phyloP scores from a whole-genome alignment of 2,888 invertebrate species.

The Tridacna crocea region DNA sequence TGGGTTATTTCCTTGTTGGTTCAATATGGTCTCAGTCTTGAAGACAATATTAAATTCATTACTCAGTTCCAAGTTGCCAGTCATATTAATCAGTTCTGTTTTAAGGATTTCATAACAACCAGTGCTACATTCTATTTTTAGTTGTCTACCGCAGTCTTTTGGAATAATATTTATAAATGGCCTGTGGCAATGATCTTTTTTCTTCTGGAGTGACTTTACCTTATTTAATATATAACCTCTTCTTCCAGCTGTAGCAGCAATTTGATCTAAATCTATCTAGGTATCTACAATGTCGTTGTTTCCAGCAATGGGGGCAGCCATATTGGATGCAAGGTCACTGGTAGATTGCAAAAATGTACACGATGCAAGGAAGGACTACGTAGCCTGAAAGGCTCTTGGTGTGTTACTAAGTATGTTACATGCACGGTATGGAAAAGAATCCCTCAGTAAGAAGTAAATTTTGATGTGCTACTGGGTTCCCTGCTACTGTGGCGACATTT shows the following conservation, averaged over 20 bases:
- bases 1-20: constrained; percentile 2
- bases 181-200: too few relatives aligned
- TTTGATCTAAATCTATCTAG: neutral
- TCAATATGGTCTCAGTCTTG: neutral
- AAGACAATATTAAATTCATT: too few relatives aligned
- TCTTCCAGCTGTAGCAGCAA: neutral
- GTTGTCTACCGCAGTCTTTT: neutral
- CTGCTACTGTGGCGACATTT: too few relatives aligned
- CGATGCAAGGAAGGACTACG: neutral
- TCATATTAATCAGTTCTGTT: neutral
- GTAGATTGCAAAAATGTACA: neutral
- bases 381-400: too few relatives aligned
- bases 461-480: too few relatives aligned
- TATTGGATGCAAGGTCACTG: neutral
- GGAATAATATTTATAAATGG: neutral
- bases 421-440: too few relatives aligned
- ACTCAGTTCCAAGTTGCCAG: neutral
- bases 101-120: neutral
- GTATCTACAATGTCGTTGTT: too few relatives aligned
- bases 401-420: too few relatives aligned
- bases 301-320: too few relatives aligned
- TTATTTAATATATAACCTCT: too few relatives aligned
- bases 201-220: too few relatives aligned
- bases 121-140: neutral
- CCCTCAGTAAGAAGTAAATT: too few relatives aligned